Percentiles rank a stretch among this genome's conserved stretches.
Conservation (phyloP, 2,113 vertebrate species). For the Gobius niger region DNA sequence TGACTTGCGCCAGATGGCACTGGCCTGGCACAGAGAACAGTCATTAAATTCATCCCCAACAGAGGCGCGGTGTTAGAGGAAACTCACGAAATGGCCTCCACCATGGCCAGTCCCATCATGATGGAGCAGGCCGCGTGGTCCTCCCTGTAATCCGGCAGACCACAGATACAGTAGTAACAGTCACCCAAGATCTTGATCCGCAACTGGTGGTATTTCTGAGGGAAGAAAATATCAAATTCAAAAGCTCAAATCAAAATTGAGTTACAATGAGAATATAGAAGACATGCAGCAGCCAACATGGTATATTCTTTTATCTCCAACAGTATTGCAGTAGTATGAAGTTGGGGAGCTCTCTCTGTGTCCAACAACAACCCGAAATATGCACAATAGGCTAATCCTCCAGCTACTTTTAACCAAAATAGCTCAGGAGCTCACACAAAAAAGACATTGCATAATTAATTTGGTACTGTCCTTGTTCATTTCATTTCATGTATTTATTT, state of each 20-base stretch:
- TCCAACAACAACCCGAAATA: no score
- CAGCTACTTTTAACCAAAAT: no score
- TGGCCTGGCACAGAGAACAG: background rate
- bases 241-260: background rate
- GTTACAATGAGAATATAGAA: background rate
- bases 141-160: slow-evolving; percentile 90
- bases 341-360: no score
- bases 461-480: no score
- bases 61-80: background rate
- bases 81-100: slow-evolving; percentile 94
- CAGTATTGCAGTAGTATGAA: no score
- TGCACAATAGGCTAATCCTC: no score
- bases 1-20: background rate
- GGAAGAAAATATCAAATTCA: background rate
- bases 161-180: slow-evolving; percentile 97
- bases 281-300: no score
- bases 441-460: no score
- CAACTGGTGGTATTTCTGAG: slow-evolving; percentile 91
- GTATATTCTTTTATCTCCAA: no score
- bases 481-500: no score
- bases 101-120: slow-evolving; percentile 97
- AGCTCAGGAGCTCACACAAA: no score
- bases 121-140: slow-evolving; percentile 93
- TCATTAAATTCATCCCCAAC: no score
- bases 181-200: slow-evolving; percentile 96